Base-by-base conservation (phyloP, 2,797 vertebrate species). In the Heterohyrax brucei region DNA sequence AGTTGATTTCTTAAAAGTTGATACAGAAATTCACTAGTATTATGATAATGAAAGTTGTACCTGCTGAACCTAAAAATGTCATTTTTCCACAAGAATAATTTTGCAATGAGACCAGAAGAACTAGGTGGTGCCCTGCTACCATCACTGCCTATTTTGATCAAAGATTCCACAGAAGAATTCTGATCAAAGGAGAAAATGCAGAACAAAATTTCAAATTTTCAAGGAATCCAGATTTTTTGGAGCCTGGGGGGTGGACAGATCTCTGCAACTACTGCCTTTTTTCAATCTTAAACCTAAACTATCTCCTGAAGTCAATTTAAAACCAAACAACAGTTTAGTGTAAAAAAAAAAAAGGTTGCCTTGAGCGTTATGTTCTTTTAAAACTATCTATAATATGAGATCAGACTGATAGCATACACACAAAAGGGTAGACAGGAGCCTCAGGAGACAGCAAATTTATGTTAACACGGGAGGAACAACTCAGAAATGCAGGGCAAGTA, bases 1-100 rank as follows among this genome's bases (percentile, higher is more conserved):
- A 85, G 50, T 4, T 76, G 72, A 53, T 87, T 95, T 95, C 73
- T 78, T 87, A 81, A 89, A 95, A 95, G 44, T n/a, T 81, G 56
- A 82, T 82, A 83, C 0, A 80, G 6, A 97, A 92, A 85, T 68
- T 84, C 87, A 87, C 64, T 76, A 80, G 81, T 90, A 84, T 64
- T 76, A 83, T 81, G 48, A 96, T 84, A 87, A 61, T 80, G 19
- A 93, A 87, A n/a, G 7, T 84, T n/a, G 70, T 28, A 21, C 24
- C 82, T 93, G 18, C 66, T 87, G 84, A 92, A 94, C 90, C 84
- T 82, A 66, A 93, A 7, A 87, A 19, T 2, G 95, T 9, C 28
- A 84, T 44, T 92, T 88, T 26, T 85, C 66, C 56, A 21, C 26
- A 88, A 87, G 77, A 92, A 78, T 53, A 83, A 87, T 30, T 70